Percentiles rank a stretch among this genome's conserved stretches.
Conservation (phyloP, 2,888 invertebrate genomes). For the Melieria crassipennis region DNA sequence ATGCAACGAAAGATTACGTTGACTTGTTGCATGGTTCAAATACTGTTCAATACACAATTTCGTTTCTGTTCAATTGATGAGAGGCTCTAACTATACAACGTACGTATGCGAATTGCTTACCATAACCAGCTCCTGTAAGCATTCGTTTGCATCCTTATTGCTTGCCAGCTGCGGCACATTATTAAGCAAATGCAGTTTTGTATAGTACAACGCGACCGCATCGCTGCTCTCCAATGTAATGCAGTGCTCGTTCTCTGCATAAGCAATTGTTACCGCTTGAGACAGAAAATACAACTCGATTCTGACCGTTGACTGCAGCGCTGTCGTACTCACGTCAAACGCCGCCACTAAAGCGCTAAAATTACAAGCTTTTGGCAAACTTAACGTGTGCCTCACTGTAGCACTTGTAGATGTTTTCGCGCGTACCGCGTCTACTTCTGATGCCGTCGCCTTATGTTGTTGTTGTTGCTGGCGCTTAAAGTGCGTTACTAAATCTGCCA, state of each 20-base stretch:
- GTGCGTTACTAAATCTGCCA: constrained; percentile 9
- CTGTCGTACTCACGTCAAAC: not conserved
- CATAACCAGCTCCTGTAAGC: constrained; percentile 37
- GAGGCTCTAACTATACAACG: no score
- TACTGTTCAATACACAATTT: not conserved
- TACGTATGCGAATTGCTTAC: constrained; percentile 35
- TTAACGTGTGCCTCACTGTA: constrained; percentile 12
- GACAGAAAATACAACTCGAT: constrained; percentile 43
- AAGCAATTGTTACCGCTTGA: constrained; percentile 1
- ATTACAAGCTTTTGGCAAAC: constrained; percentile 11
- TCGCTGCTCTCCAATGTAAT: constrained; percentile 35
- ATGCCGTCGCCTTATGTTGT: no score
- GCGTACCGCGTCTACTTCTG: no score
- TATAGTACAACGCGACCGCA: constrained; percentile 47
- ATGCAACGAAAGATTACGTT: not conserved
- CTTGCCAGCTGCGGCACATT: constrained; percentile 28
- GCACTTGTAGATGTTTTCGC: no score
- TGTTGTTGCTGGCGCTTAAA: not conserved
- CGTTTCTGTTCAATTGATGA: no score
- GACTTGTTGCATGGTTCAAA: not conserved
- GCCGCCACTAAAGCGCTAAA: constrained; percentile 10
- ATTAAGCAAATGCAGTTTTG: constrained; percentile 48
- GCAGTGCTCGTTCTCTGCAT: not conserved
- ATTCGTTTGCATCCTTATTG: constrained; percentile 5
- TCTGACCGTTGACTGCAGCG: not conserved